These are phyloP conservation scores for Chelon auratus DNA, from an alignment of 2,797 vertebrate genomes.

Conservation along the genomic window DNA sequence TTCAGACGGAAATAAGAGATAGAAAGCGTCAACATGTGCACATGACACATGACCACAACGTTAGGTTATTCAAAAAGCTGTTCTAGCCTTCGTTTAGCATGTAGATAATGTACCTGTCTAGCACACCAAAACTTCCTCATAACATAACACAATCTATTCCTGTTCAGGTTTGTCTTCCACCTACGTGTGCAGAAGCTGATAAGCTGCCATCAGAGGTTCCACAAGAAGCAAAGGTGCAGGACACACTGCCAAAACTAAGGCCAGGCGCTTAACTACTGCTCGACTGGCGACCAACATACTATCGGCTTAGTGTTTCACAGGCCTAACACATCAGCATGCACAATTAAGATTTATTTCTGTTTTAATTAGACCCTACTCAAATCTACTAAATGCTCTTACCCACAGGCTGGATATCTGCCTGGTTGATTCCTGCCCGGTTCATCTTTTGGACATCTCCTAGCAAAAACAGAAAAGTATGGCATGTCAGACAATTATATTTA, in stretches of 20 bases:
- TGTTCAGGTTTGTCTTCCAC: too few relatives aligned
- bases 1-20: constrained; percentile 32
- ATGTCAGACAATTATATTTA: neutral
- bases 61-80: too few relatives aligned
- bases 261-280: too few relatives aligned
- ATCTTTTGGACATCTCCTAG: constrained; percentile 79
- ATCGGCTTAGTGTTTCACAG: neutral
- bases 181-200: too few relatives aligned
- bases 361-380: neutral
- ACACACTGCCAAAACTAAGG: too few relatives aligned
- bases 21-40: neutral
- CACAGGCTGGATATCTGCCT: constrained; percentile 83
- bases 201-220: too few relatives aligned
- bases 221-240: too few relatives aligned
- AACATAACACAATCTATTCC: too few relatives aligned
- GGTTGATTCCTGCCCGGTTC: constrained; percentile 83
- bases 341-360: neutral
- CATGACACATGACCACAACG: neutral
- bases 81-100: too few relatives aligned
- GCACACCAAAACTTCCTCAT: too few relatives aligned
- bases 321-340: neutral
- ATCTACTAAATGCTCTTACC: constrained; percentile 67
- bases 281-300: too few relatives aligned
- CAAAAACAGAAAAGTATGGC: constrained; percentile 10
- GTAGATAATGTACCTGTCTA: too few relatives aligned